phyloP scores from a whole-genome alignment of 2,113 vertebrate species.

The Lagopus leucura region DNA sequence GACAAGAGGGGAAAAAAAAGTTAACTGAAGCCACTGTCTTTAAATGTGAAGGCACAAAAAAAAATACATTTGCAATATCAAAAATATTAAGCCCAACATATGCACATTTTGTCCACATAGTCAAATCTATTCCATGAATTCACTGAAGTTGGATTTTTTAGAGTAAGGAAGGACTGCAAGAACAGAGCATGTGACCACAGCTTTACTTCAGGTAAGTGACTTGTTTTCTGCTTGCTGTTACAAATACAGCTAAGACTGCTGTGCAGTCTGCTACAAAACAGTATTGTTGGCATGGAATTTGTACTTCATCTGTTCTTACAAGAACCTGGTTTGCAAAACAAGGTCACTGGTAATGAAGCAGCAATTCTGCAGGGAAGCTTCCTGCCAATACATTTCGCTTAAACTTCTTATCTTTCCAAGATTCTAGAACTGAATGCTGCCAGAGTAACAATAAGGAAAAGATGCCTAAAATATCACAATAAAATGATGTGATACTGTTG shows the following conservation, averaged over 20 bases:
- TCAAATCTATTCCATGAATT: background rate
- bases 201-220: background rate
- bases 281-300: background rate
- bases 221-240: background rate
- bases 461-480: background rate
- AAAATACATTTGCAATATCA: background rate
- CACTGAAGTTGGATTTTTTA: background rate
- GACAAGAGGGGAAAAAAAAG: background rate
- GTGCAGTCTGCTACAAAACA: background rate
- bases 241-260: background rate
- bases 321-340: background rate
- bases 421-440: background rate
- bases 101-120: fast-evolving
- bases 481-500: background rate
- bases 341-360: background rate
- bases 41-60: background rate
- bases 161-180: background rate
- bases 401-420: background rate
- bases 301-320: background rate
- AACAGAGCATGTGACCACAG: background rate
- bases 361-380: background rate
- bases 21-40: background rate
- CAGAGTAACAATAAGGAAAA: background rate
- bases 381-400: background rate
- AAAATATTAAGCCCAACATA: background rate